Conservation (phyloP, 1,140 invertebrate species). For the Zaprionus davidi region DNA sequence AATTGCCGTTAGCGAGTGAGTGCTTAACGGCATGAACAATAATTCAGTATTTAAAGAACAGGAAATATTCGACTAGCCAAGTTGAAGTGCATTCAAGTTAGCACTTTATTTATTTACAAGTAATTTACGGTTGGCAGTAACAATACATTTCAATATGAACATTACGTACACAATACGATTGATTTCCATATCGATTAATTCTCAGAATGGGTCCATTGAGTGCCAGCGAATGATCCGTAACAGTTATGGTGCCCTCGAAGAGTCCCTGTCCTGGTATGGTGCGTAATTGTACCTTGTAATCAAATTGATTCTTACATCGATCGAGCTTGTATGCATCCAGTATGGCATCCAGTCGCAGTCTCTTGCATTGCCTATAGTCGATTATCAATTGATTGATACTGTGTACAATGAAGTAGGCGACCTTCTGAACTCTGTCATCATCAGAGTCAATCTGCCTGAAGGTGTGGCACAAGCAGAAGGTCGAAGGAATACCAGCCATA, state of each 20-base stretch:
- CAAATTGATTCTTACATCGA: not conserved
- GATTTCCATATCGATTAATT: conserved; percentile 43
- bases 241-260: conserved; percentile 43
- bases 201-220: conserved; percentile 36
- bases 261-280: conserved; percentile 30
- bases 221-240: not conserved
- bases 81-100: not conserved
- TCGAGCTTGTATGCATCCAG: conserved; percentile 85
- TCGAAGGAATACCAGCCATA: conserved; percentile 84
- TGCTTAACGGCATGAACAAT: not conserved
- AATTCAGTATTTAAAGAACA: conserved; percentile 1
- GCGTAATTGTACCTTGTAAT: conserved; percentile 34
- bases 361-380: conserved; percentile 23
- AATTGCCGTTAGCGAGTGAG: not conserved
- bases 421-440: conserved; percentile 2
- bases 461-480: conserved; percentile 46
- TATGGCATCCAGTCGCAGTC: conserved; percentile 4
- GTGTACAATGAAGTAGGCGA: conserved; percentile 34
- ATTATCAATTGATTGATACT: conserved; percentile 37
- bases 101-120: not conserved
- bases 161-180: conserved; percentile 43
- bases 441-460: not conserved
- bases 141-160: conserved; percentile 56
- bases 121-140: conserved; percentile 60
- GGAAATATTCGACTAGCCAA: not conserved